Evolutionary conservation across 1,140 invertebrate genomes (phyloP), one percentile per base, ranked within the genome.

Genomic region (Diorhabda carinulata): DNA sequence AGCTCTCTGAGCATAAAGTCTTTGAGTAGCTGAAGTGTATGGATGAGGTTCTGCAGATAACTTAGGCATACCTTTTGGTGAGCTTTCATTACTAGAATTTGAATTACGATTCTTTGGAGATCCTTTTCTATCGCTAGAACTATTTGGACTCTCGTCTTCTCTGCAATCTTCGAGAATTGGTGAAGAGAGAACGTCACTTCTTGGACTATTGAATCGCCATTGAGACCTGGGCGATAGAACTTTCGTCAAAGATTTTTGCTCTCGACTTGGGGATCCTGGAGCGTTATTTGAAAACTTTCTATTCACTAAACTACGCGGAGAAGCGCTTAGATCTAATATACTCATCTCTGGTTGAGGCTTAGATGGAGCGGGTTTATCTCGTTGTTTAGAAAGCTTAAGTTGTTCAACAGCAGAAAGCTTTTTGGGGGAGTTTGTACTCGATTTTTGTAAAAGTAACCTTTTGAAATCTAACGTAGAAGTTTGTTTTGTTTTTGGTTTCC

Each of bases 331-430:
- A 73, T 89, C 87, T 59, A 89, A 80, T 69, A 87, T 87, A 69
- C 84, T 87, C 63, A 87, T 78, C 69, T 78, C 73, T 57, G 77
- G 83, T 77, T 78, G 81, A 76, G 79, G 83, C 62, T 65, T 74
- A 70, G 68, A 61, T 5, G 47, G 62, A 7, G 57, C 45, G 10
- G 67, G 61, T 65, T 72, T 76, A 81, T 72, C 78, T 63, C 84
- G 85, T 73, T 88, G 86, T 76, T 87, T 88, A 0, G 89, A 89
- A 43, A 92, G 80, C 82, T 92, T 92, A 4, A 95, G 78, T 78
- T 92, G 88, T 79, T 95, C 92, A 3, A 93, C 91, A 4, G 93
- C 93, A 9, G 92, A 94, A 0, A 92, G 78, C 74, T 91, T 91
- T 5, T 83, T 82, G 41, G 76, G 75, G 69, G 80, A 81, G 76